Percentiles rank a stretch among this genome's conserved stretches.
phyloP scores from a whole-genome alignment of 2,113 vertebrate genomes.

The Centropus unirufus region DNA sequence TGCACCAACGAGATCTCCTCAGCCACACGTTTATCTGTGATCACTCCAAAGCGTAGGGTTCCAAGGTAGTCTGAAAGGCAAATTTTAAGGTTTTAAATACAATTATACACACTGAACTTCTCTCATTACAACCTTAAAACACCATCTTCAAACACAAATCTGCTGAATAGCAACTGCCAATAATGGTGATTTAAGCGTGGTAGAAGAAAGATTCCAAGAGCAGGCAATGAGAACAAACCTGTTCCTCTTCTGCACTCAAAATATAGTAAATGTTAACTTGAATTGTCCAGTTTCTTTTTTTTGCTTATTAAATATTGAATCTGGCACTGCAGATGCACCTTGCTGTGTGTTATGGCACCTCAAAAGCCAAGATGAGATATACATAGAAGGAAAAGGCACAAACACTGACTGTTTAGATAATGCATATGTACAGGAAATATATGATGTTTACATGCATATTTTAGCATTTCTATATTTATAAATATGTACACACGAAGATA shows the following conservation, averaged over 20 bases:
- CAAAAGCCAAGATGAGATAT: not conserved
- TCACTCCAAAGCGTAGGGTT: conserved; percentile 90
- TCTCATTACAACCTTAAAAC: not conserved
- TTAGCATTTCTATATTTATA: not conserved
- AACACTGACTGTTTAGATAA: not conserved
- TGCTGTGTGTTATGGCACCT: not conserved
- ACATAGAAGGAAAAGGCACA: not conserved
- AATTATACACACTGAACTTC: not conserved
- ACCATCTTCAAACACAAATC: not conserved
- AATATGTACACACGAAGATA: not conserved
- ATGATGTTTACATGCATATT: not conserved
- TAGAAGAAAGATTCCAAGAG: not conserved
- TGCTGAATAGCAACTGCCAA: not conserved
- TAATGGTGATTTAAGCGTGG: not conserved
- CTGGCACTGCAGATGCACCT: not conserved
- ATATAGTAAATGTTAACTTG: not conserved
- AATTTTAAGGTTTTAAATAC: conserved; percentile 1
- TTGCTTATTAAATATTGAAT: not conserved
- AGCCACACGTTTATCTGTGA: conserved; percentile 88
- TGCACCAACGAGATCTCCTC: conserved; percentile 82
- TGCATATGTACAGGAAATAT: not conserved
- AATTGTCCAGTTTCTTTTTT: not conserved
- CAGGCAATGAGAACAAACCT: accelerated
- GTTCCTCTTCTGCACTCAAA: not conserved
- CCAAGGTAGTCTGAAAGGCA: conserved; percentile 88